Percentiles rank a stretch among this genome's conserved stretches.
phyloP scores from a whole-genome alignment of 2,113 vertebrate species.

The Shinisaurus crocodilurus region DNA sequence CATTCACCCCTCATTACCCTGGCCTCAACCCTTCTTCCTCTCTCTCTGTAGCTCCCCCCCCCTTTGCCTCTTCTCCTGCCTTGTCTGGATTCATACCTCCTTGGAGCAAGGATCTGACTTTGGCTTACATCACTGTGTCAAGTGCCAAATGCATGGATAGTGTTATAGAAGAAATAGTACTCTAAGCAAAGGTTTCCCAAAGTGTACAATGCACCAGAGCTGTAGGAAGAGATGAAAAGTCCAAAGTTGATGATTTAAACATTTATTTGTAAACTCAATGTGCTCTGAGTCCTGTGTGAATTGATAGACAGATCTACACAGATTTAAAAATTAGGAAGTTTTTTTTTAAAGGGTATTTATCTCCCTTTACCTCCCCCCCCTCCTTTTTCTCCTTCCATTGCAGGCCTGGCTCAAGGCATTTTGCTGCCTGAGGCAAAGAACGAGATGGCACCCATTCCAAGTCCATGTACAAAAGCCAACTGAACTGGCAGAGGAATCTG shows the following conservation, averaged over 20 bases:
- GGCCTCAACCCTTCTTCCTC: background rate
- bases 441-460: no score
- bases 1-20: background rate
- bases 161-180: background rate
- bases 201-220: background rate
- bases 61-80: background rate
- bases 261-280: background rate
- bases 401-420: no score
- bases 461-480: no score
- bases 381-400: background rate
- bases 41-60: background rate
- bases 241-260: background rate
- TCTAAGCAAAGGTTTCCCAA: background rate
- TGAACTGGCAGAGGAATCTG: no score
- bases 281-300: background rate
- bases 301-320: background rate
- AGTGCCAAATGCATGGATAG: background rate
- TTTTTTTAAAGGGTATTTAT: background rate
- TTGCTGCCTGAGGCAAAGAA: no score
- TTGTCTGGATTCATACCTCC: background rate
- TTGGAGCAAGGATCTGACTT: background rate
- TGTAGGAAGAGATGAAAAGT: background rate
- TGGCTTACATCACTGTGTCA: background rate
- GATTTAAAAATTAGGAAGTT: background rate
- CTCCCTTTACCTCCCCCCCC: background rate